Evolutionary conservation across 2,888 invertebrate genomes (phyloP).

Genomic region (Helicoverpa assulta): DNA sequence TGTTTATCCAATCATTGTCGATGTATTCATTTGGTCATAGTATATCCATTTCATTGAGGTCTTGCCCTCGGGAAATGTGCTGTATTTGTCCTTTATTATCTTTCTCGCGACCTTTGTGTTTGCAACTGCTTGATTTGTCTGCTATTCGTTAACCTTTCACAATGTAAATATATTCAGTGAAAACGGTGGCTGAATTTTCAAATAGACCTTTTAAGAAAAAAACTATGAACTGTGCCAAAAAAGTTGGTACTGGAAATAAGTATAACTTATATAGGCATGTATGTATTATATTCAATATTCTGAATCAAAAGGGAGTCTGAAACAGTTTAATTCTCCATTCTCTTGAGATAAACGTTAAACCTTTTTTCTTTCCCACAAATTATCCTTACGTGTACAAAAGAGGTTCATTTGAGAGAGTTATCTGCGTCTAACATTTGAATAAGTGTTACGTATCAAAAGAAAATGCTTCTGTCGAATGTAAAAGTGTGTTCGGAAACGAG

Average conservation of each 20-base stretch:
- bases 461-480: slow-evolving; percentile 32
- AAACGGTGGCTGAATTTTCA: slow-evolving; percentile 22
- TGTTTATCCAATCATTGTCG: slow-evolving; percentile 58
- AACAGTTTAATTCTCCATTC: not conserved
- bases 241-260: not conserved
- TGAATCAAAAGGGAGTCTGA: not conserved
- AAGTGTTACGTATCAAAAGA: slow-evolving; percentile 27
- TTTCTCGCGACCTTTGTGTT: slow-evolving; percentile 55
- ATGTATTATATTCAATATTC: no score
- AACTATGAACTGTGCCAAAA: not conserved
- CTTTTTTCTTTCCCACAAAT: not conserved
- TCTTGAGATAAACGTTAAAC: not conserved
- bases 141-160: slow-evolving; percentile 14
- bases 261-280: not conserved
- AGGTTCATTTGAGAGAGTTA: slow-evolving; percentile 26
- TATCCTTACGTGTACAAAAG: slow-evolving; percentile 14
- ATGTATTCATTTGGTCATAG: slow-evolving; percentile 46
- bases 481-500: slow-evolving; percentile 30
- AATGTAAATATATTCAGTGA: slow-evolving; percentile 21
- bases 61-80: slow-evolving; percentile 60
- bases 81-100: slow-evolving; percentile 62
- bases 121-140: slow-evolving; percentile 27
- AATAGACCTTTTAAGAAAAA: not conserved
- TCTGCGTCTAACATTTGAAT: slow-evolving; percentile 27
- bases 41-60: slow-evolving; percentile 52